Evolutionary conservation across 2,888 invertebrate genomes (phyloP).

Genomic region (Volucella inflata): DNA sequence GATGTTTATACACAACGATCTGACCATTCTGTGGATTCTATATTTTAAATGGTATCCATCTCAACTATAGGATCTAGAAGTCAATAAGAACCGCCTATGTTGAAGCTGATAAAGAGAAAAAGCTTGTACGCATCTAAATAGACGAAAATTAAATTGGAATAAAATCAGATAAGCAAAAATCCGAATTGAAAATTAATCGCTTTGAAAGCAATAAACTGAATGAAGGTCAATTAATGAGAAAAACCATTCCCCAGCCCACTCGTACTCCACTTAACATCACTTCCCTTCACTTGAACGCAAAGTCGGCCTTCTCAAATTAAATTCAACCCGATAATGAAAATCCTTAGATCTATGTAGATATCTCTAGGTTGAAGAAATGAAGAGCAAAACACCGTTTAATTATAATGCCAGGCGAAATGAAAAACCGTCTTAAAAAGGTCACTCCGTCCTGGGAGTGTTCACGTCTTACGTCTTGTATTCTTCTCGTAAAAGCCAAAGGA

Average conservation of each 20-base stretch:
- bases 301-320: neutral
- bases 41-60: too few relatives aligned
- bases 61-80: too few relatives aligned
- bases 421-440: constrained; percentile 38
- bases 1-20: too few relatives aligned
- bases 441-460: constrained; percentile 5
- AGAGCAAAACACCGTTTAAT: constrained; percentile 46
- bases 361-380: neutral
- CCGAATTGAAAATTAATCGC: constrained; percentile 38
- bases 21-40: too few relatives aligned
- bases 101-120: too few relatives aligned
- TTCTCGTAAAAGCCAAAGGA: neutral
- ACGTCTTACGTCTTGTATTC: neutral
- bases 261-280: too few relatives aligned
- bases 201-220: constrained; percentile 54
- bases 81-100: too few relatives aligned
- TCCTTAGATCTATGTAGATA: constrained; percentile 2
- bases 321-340: constrained; percentile 54
- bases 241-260: neutral
- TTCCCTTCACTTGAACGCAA: neutral
- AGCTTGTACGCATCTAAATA: neutral
- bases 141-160: neutral
- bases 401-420: constrained; percentile 43
- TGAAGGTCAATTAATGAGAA: constrained; percentile 44
- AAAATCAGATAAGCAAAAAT: constrained; percentile 15